Conservation (phyloP, 1,140 invertebrate species). For the Bombus impatiens region DNA sequence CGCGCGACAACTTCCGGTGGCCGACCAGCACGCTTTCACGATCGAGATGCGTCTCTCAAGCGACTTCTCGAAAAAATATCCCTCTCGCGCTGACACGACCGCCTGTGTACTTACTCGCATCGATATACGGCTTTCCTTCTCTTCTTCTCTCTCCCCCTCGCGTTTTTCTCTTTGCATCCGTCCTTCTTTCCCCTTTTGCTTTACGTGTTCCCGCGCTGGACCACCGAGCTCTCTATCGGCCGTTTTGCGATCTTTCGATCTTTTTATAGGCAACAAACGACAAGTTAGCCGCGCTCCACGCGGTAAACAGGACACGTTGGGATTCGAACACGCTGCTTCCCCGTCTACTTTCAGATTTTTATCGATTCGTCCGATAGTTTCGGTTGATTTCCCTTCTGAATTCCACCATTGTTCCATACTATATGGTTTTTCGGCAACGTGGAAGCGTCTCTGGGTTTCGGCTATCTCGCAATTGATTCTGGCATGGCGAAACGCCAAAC, state of each 20-base stretch:
- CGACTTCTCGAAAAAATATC: slow-evolving; percentile 64
- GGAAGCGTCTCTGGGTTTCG: too few relatives aligned
- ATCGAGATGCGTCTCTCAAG: slow-evolving; percentile 62
- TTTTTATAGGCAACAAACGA: slow-evolving; percentile 64
- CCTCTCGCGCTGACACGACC: slow-evolving; percentile 46
- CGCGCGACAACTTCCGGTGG: slow-evolving; percentile 68
- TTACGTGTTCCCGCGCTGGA: slow-evolving; percentile 25
- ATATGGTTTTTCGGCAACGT: too few relatives aligned
- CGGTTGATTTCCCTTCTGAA: neutral
- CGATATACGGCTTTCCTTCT: slow-evolving; percentile 41
- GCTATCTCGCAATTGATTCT: neutral
- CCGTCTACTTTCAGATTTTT: neutral
- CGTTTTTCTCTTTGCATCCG: slow-evolving; percentile 1
- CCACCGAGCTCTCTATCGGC: slow-evolving; percentile 31
- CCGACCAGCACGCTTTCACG: slow-evolving; percentile 59
- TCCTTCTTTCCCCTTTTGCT: slow-evolving; percentile 10
- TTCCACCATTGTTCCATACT: too few relatives aligned
- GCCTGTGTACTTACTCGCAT: slow-evolving; percentile 42
- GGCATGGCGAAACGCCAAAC: too few relatives aligned
- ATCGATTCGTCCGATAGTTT: neutral
- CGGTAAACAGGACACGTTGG: slow-evolving; percentile 57
- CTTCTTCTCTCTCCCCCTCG: slow-evolving; percentile 5
- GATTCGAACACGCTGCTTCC: slow-evolving; percentile 46
- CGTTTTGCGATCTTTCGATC: slow-evolving; percentile 63
- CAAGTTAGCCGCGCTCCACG: slow-evolving; percentile 62